Base-by-base conservation (phyloP, 23 tunicate genomes). In the Botrylloides violaceus region DNA sequence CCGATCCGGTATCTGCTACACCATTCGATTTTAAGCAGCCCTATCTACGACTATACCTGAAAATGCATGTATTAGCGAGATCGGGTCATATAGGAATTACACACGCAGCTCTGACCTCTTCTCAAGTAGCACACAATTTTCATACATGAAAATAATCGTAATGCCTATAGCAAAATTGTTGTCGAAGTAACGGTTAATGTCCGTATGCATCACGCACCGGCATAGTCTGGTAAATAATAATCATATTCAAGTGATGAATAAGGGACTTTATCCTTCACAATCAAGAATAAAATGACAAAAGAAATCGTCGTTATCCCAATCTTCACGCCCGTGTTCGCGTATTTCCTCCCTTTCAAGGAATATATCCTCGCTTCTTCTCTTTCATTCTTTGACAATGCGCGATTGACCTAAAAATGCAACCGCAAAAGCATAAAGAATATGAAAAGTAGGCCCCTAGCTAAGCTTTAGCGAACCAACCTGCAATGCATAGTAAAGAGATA, bases 261-360 rank as follows among this genome's bases (percentile, higher is more conserved):
- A n/a, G 86, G 95, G 3, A 87, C 56, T 28, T 87, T 87, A n/a
- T 61, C 71, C 37, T 70, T 76, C 26, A 87, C 76, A 28, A 80
- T 37, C 49, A 87, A 87, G n/a, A 81, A 62, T n/a, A 87, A 31
- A 1, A 80, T 29, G 23, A 56, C 76, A 20, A 65, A 65, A 18
- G 86, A 85, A n/a, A 87, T 32, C 0, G 56, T 79, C 20, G 82
- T 70, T 20, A 87, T 80, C 60, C 95, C 95, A 12, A 87, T 73
- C 86, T 75, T 87, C 6, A 87, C 77, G 12, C 86, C 86, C 1
- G 95, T 80, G 71, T 87, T 76, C 7, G 86, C 86, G 32, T 80
- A 53, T 49, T 80, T 87, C 29, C 79, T 61, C 4, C 86, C 95
- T 18, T 56, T 29, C 5, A 87, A 65, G 15, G 95, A 87, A 63